A percentile compares a stretch with the other conserved stretches of the same genome.
Evolutionary conservation across 2,113 vertebrate genomes (phyloP).

Genomic region (cat (Felis catus)): F.catus_Fca126_mat1.0 CM031426.1:52887501-52888000

Average conservation of each 20-base stretch:
- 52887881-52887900: not conserved
- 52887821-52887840: not conserved
- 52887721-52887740: not conserved
- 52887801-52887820: no score
- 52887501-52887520: not conserved
- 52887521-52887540: not conserved
- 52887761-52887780: not conserved
- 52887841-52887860: not conserved
- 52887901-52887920: not conserved
- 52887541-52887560: not conserved
- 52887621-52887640: conserved; percentile 74
- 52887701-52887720: not conserved
- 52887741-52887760: not conserved
- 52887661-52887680: not conserved
- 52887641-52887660: not conserved
- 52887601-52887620: conserved; percentile 65
- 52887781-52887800: not conserved
- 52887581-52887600: conserved; percentile 48
- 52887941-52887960: not conserved
- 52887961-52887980: not conserved
- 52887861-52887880: not conserved
- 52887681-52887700: not conserved
- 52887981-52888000: not conserved
- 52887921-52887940: not conserved
- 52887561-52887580: not conserved